Base-by-base conservation (phyloP, 2,888 invertebrate genomes). In the Neuroscelio doddi region DNA sequence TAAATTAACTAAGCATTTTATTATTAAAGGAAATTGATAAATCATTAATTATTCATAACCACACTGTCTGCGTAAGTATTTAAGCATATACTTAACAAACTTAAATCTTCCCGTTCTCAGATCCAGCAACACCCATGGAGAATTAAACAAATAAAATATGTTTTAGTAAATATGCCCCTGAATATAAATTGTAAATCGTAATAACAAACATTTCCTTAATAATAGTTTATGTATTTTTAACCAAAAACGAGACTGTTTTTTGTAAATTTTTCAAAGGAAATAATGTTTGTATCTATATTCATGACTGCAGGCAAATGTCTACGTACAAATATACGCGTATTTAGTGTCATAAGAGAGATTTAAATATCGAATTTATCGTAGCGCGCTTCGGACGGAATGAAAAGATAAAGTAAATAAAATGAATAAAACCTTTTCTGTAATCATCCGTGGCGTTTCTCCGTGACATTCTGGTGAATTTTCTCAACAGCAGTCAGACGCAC, bases 391-490 rank as follows among this genome's bases (percentile, higher is more conserved):
- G 10, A n/a, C 3, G 3, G 8, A 17, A 38, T 16, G 16, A 1
- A 26, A 15, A 26, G 21, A n/a, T 29, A 42, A 45, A 42, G 15
- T 38, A 52, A 57, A 64, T 68, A 73, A 74, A 75, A 64, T 75
- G 69, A 78, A 77, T 71, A 70, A 75, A 82, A 84, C 83, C 83
- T 84, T 84, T 84, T 83, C 80, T 80, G 70, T 81, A 78, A 69
- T 81, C 79, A 64, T 79, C 79, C 1, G 57, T n/a, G n/a, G 47
- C 10, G 15, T 46, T 39, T 36, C 38, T 61, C 45, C 45, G 44
- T 15, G 59, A 42, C 68, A 50, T 59, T 50, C 42, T 50, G 36
- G 29, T 14, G 9, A 50, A 9, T 24, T 57, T 50, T 14, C 17
- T 36, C 7, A 10, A 36, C 36, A 36, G 15, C 36, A 12, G 15